A percentile compares a stretch with the other conserved stretches of the same genome.
These are phyloP conservation scores for Dilophus febrilis DNA, from an alignment of 2,888 invertebrate species.

Conservation along the genomic window DNA sequence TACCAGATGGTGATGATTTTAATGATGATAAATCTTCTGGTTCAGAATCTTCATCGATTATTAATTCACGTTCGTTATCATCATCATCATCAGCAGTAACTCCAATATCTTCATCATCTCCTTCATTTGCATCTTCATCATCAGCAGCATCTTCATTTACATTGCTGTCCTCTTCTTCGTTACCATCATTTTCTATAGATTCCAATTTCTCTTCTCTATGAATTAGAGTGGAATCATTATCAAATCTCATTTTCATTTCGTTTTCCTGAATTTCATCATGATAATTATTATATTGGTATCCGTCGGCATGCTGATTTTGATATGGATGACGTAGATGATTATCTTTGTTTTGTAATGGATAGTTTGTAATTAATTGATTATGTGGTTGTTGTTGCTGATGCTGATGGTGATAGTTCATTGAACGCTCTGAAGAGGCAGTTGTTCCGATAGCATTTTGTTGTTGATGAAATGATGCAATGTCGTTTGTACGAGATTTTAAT, in stretches of 20 bases:
- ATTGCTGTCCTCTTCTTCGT: no score
- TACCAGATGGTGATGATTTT: slow-evolving; percentile 4
- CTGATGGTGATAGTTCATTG: background rate
- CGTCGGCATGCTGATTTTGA: background rate
- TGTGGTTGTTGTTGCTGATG: no score
- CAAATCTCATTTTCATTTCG: slow-evolving; percentile 1
- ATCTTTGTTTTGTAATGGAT: background rate
- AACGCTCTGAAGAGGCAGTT: slow-evolving; percentile 12
- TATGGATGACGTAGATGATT: background rate
- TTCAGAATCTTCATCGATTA: slow-evolving; percentile 27
- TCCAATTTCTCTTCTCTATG: no score
- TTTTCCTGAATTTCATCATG: no score
- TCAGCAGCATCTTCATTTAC: slow-evolving; percentile 2
- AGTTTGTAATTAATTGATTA: no score
- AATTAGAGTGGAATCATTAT: no score
- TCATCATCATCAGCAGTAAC: slow-evolving; percentile 33
- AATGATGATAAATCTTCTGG: slow-evolving; percentile 14
- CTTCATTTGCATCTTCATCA: slow-evolving; percentile 1
- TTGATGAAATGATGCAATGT: slow-evolving; percentile 7
- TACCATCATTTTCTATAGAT: no score
- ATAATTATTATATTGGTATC: no score
- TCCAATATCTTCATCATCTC: slow-evolving; percentile 1
- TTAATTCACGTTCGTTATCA: slow-evolving; percentile 34
- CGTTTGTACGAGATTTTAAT: slow-evolving; percentile 39
- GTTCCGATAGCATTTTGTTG: slow-evolving; percentile 4